Conservation (phyloP, 1,140 invertebrate species). For the Brachionus asplanchnoidis region DNA sequence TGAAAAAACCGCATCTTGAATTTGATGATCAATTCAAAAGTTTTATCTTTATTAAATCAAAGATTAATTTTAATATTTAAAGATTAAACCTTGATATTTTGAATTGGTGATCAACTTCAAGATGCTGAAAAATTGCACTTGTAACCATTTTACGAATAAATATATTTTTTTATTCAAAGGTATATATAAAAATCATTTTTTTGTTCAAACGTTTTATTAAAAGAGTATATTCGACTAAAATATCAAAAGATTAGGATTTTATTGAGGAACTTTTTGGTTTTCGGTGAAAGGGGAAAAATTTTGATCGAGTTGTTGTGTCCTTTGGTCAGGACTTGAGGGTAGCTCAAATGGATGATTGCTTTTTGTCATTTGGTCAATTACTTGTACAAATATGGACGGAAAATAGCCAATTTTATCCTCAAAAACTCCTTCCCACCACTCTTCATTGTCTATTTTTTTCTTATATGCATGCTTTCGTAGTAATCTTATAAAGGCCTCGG, state of each 20-base stretch:
- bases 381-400: constrained; percentile 24
- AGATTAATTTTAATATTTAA: no score
- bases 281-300: neutral
- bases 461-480: neutral
- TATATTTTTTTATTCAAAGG: no score
- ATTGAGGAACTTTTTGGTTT: constrained; percentile 34
- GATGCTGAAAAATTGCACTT: no score
- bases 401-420: constrained; percentile 37
- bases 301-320: neutral
- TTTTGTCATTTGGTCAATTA: neutral
- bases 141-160: no score
- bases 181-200: no score
- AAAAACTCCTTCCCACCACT: constrained; percentile 40
- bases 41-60: no score
- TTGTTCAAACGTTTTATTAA: neutral
- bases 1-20: no score
- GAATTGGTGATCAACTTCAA: no score
- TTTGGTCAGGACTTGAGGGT: neutral
- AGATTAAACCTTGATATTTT: no score
- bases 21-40: no score
- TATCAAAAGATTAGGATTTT: neutral
- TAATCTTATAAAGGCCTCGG: constrained; percentile 5
- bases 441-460: constrained; percentile 28
- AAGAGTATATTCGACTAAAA: neutral
- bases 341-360: neutral